Evolutionary conservation across 2,113 vertebrate genomes (phyloP), one percentile per base, ranked within the genome.

Genomic region (Albula goreensis): DNA sequence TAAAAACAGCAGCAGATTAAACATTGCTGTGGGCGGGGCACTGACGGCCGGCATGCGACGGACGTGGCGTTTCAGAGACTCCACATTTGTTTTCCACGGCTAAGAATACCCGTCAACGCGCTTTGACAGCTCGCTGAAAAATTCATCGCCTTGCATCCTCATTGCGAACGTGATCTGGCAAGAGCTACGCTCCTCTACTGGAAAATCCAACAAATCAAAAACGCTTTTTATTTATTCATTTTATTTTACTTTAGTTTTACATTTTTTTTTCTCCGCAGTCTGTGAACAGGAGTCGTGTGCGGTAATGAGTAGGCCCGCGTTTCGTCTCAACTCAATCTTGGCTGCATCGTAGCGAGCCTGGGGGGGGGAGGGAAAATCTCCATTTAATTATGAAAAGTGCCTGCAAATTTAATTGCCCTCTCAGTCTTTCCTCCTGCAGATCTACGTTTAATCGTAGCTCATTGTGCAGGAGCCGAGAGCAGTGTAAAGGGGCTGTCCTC

Each of bases 1-100:
- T 90, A 88, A 90, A 90, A 90, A 90, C 90, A 88, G 87, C 81
- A 63, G 50, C 3, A 22, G 89, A 90, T 91, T 83, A 90, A 91
- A 90, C 77, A 90, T 90, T 90, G 11, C 87, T 90, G 88, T 77
- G 86, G 88, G n/a, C 10, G 90, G 90, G 90, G 88, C 88, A 83
- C 85, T 70, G 81, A 90, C 83, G 41, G 78, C 77, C 12, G 0
- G 13, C 5, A 25, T 50, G 79, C 57, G 41, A 85, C 50, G 60
- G 78, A 78, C 77, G 41, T 81, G 15, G 60, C 78, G 25, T 17
- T 83, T 89, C 50, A 8, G 52, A 19, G 19, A 15, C 17, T 77
- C 78, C 85, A 19, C 60, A 87, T 89, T 91, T 89, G 83, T 88
- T 87, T 41, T 88, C 83, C 78, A 51, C 25, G 74, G 82, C 50